phyloP scores from a whole-genome alignment of 2,113 vertebrate species.

The Clarias batrachus region DNA sequence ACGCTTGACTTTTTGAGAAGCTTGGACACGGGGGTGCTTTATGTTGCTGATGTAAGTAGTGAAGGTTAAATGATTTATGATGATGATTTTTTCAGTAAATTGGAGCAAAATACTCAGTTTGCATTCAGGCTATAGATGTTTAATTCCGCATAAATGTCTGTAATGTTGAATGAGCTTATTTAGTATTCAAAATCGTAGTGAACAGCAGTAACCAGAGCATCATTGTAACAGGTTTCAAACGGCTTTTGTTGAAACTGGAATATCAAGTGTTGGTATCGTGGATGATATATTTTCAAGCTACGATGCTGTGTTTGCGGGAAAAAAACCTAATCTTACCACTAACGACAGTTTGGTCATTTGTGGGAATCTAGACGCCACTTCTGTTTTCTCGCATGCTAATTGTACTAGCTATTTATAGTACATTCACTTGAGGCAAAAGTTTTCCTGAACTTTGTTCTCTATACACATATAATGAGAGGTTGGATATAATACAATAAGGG shows the following conservation, averaged over 20 bases:
- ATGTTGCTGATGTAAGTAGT: not conserved
- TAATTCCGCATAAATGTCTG: not conserved
- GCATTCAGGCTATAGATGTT: not conserved
- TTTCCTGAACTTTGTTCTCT: no score
- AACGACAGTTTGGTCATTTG: not conserved
- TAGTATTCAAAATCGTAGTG: not conserved
- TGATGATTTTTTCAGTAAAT: no score
- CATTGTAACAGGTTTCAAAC: not conserved
- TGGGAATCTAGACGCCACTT: not conserved
- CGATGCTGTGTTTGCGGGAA: not conserved
- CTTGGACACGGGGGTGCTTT: not conserved
- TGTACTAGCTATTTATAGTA: not conserved
- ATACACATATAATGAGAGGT: no score
- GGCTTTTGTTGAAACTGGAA: not conserved
- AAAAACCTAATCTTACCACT: not conserved
- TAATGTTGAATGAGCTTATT: not conserved
- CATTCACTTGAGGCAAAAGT: not conserved
- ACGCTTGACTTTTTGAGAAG: not conserved
- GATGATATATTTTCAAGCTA: not conserved
- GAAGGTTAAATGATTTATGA: no score
- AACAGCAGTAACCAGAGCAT: not conserved
- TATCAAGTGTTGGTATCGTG: not conserved
- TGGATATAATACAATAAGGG: no score
- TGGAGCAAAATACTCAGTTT: not conserved
- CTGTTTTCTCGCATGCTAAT: not conserved